These are phyloP conservation scores for Polyommatus icarus DNA, from an alignment of 2,888 invertebrate genomes.

Conservation along the genomic window DNA sequence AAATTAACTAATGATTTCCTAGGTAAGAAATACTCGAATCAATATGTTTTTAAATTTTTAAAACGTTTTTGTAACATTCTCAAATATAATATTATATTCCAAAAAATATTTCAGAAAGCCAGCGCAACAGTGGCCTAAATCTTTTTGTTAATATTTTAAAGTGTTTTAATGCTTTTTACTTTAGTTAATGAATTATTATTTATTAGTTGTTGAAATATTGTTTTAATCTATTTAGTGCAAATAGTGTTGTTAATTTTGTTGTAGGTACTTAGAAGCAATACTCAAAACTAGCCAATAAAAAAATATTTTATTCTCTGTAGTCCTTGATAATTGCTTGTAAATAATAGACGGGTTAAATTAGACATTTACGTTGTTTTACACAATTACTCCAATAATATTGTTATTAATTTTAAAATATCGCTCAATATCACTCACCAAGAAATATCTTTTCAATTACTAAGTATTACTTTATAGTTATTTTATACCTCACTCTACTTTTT, in stretches of 20 bases:
- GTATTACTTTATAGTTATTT: not conserved
- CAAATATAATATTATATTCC: not conserved
- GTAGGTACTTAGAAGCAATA: not conserved
- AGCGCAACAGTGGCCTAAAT: not conserved
- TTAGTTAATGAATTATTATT: not conserved
- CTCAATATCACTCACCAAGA: not conserved
- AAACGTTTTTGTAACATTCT: not conserved
- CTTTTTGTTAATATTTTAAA: not conserved
- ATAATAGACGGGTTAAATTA: not conserved
- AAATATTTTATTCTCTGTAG: not conserved
- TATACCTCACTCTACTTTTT: not conserved
- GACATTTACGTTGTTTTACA: not conserved
- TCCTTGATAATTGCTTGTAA: not conserved
- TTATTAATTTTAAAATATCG: not conserved
- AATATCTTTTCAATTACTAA: not conserved
- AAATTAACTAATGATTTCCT: not conserved
- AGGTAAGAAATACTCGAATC: not conserved
- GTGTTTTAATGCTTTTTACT: not conserved
- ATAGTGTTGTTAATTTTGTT: constrained; percentile 12
- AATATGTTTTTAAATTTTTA: not conserved
- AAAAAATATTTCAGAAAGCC: not conserved
- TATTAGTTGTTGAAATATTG: not conserved
- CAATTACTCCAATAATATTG: not conserved
- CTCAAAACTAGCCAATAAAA: not conserved
- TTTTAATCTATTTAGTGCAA: not conserved